These are phyloP conservation scores for Ophioninae sp. DNA, from an alignment of 2,888 invertebrate genomes.

Conservation along the genomic window DNA sequence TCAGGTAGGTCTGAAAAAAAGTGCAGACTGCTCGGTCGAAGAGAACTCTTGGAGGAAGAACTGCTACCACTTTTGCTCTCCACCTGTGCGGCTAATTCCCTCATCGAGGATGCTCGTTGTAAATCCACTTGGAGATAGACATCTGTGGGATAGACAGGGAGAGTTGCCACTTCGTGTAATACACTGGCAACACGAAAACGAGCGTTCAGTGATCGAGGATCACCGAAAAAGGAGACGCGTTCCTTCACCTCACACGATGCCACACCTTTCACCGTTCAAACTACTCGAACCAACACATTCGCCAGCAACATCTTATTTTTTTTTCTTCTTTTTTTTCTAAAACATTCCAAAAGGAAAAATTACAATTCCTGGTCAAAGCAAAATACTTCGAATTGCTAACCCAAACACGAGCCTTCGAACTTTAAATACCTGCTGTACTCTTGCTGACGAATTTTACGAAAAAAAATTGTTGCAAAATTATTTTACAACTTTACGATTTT, in stretches of 20 bases:
- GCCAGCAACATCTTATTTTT: neutral
- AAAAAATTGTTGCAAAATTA: too few relatives aligned
- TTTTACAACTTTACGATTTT: too few relatives aligned
- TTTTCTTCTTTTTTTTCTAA: slow-evolving; percentile 24
- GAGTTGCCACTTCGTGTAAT: slow-evolving; percentile 49
- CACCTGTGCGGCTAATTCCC: slow-evolving; percentile 55
- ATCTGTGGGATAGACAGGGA: slow-evolving; percentile 48
- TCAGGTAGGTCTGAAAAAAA: slow-evolving; percentile 18
- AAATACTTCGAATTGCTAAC: slow-evolving; percentile 23
- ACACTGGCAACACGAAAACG: slow-evolving; percentile 47
- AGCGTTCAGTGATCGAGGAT: slow-evolving; percentile 47
- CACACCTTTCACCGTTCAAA: slow-evolving; percentile 35
- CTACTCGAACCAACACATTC: slow-evolving; percentile 22
- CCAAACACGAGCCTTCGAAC: slow-evolving; percentile 3
- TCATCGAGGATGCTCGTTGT: slow-evolving; percentile 40
- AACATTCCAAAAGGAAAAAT: slow-evolving; percentile 19
- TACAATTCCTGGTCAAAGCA: slow-evolving; percentile 9
- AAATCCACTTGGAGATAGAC: slow-evolving; percentile 39
- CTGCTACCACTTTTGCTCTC: slow-evolving; percentile 43
- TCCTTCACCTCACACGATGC: slow-evolving; percentile 33
- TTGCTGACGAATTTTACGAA: neutral
- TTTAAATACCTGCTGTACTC: neutral
- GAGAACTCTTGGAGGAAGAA: slow-evolving; percentile 25
- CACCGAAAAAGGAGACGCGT: slow-evolving; percentile 53
- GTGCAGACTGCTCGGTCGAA: slow-evolving; percentile 9